Evolutionary conservation across 2,888 invertebrate genomes (phyloP).

Genomic region (Anthophora plumipes): DNA sequence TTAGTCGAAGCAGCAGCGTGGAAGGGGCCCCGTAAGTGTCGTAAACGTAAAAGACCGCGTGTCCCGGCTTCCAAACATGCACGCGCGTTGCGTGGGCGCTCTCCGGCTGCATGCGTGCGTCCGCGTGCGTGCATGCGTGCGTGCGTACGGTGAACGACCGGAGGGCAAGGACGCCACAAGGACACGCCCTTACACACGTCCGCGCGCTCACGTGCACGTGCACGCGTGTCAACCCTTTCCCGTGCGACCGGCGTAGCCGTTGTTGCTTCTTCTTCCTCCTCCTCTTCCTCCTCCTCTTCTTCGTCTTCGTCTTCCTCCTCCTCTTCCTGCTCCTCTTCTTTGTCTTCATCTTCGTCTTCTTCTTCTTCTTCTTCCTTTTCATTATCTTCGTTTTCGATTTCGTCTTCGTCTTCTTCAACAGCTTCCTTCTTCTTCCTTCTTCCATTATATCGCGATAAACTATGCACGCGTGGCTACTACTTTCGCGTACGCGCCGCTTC

Average conservation of each 20-base stretch:
- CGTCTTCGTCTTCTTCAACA: not conserved
- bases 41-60: slow-evolving; percentile 78
- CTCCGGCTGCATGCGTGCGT: slow-evolving; percentile 45
- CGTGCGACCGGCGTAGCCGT: slow-evolving; percentile 20
- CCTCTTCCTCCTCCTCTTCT: not conserved
- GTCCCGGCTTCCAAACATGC: slow-evolving; percentile 70
- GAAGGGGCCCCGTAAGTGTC: slow-evolving; percentile 66
- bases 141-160: slow-evolving; percentile 81
- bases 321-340: not conserved
- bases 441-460: slow-evolving; percentile 39
- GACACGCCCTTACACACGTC: slow-evolving; percentile 77
- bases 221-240: slow-evolving; percentile 55
- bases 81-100: slow-evolving; percentile 60
- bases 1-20: slow-evolving; percentile 67
- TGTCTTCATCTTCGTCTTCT: not conserved
- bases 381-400: too few relatives aligned
- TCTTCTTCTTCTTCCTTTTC: not conserved
- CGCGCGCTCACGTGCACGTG: slow-evolving; percentile 44
- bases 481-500: slow-evolving; percentile 28
- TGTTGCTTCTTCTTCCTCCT: not conserved
- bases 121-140: slow-evolving; percentile 50
- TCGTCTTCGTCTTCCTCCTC: not conserved
- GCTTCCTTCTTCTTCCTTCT: not conserved
- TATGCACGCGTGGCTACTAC: slow-evolving; percentile 33
- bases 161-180: slow-evolving; percentile 84